These are phyloP conservation scores for Lota lota DNA, from an alignment of 2,113 vertebrate species.

Conservation along the genomic window DNA sequence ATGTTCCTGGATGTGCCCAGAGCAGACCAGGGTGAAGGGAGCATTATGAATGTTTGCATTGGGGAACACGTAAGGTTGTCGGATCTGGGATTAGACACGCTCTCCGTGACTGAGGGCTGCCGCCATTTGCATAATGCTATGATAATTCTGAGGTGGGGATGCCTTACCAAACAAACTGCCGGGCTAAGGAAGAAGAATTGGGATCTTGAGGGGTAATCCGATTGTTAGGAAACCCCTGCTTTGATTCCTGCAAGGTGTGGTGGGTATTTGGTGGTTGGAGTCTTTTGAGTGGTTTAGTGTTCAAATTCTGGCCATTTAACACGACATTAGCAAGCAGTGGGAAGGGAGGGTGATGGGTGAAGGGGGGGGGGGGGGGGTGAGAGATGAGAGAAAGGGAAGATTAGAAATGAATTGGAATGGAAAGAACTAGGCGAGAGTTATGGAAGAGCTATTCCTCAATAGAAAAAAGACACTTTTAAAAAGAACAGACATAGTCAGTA, in stretches of 20 bases:
- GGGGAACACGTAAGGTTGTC: constrained; percentile 4
- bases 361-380: no score
- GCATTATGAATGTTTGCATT: constrained; percentile 10
- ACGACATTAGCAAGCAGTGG: not conserved
- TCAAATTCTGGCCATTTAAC: no score
- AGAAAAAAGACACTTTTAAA: not conserved
- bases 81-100: constrained; percentile 22
- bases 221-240: no score
- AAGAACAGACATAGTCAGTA: no score
- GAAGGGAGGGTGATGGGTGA: no score
- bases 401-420: not conserved
- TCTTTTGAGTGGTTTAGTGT: no score
- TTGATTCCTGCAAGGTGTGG: constrained; percentile 6
- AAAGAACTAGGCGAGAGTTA: not conserved
- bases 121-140: constrained; percentile 43
- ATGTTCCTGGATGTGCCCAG: no score
- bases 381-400: not conserved
- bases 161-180: constrained; percentile 41
- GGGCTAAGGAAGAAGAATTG: constrained; percentile 35
- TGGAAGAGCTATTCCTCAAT: not conserved
- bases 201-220: constrained; percentile 27
- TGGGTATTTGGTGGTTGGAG: no score
- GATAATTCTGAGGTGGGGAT: constrained; percentile 21
- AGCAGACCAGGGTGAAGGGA: no score
- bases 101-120: constrained; percentile 33